Evolutionary conservation across 2,888 invertebrate species (phyloP).

Genomic region (Latheticus oryzae): DNA sequence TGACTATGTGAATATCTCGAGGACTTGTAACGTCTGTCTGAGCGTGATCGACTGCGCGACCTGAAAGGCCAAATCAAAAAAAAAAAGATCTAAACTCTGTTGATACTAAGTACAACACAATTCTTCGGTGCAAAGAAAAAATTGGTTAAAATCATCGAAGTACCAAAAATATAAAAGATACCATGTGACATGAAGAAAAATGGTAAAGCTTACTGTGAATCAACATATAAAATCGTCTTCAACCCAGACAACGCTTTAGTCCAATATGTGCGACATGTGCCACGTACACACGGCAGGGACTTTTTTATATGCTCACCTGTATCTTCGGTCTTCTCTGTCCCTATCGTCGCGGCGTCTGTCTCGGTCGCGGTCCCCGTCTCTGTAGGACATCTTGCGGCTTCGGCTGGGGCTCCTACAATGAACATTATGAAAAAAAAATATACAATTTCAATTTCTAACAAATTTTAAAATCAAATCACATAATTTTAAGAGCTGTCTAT

Average conservation of each 20-base stretch:
- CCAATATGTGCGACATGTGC: slow-evolving; percentile 54
- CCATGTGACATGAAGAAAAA: no score
- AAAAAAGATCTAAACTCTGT: slow-evolving; percentile 23
- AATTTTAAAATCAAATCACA: no score
- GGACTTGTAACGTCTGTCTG: slow-evolving; percentile 67
- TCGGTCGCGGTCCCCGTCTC: slow-evolving; percentile 63
- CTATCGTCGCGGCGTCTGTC: slow-evolving; percentile 60
- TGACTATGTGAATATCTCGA: slow-evolving; percentile 75
- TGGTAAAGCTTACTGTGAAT: slow-evolving; percentile 24
- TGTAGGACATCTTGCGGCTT: slow-evolving; percentile 62
- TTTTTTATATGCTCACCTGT: slow-evolving; percentile 57
- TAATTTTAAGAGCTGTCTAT: no score
- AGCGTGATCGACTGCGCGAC: slow-evolving; percentile 74
- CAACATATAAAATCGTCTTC: slow-evolving; percentile 39
- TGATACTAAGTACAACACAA: slow-evolving; percentile 26
- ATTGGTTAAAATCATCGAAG: slow-evolving; percentile 12
- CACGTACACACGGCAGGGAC: slow-evolving; percentile 55
- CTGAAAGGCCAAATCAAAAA: slow-evolving; percentile 58
- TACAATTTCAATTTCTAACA: slow-evolving; percentile 1
- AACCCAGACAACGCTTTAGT: slow-evolving; percentile 58
- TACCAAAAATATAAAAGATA: slow-evolving; percentile 21
- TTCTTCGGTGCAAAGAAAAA: slow-evolving; percentile 23
- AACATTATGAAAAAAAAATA: background rate
- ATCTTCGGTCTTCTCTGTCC: slow-evolving; percentile 63
- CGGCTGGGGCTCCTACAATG: slow-evolving; percentile 62